These are phyloP conservation scores for Cyanocitta stelleri DNA, from an alignment of 2,113 vertebrate species.

Conservation along the genomic window DNA sequence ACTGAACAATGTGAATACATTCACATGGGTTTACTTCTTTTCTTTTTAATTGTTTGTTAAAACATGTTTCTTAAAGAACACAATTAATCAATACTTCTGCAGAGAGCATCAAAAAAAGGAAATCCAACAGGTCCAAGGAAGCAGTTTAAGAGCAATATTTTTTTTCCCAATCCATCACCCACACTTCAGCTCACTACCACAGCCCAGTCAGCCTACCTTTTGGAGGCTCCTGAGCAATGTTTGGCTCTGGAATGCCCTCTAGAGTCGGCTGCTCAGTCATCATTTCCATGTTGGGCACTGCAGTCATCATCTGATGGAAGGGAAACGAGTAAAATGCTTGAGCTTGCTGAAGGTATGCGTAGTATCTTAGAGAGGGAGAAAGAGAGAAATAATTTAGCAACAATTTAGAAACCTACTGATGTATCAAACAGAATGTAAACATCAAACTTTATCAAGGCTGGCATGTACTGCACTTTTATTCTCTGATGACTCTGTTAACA, in stretches of 20 bases:
- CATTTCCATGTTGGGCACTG: constrained; percentile 46
- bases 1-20: background rate
- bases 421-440: background rate
- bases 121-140: background rate
- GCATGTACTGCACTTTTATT: background rate
- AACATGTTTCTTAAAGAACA: background rate
- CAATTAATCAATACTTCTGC: background rate
- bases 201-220: constrained; percentile 60
- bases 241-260: constrained; percentile 42
- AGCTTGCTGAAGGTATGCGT: constrained; percentile 63
- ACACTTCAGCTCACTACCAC: background rate
- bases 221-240: constrained; percentile 51
- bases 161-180: accelerated
- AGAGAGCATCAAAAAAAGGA: background rate
- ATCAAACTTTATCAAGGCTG: background rate
- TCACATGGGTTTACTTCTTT: background rate
- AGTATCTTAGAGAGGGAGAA: constrained; percentile 59
- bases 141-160: background rate
- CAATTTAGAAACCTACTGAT: background rate
- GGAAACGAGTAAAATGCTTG: constrained; percentile 69
- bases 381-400: background rate
- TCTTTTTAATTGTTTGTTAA: background rate
- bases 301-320: constrained; percentile 65
- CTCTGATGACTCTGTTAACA: background rate
- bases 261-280: constrained; percentile 36